Evolutionary conservation across 1,140 invertebrate species (phyloP), one percentile per base, ranked within the genome.

Genomic region (Papilio xuthus): DNA sequence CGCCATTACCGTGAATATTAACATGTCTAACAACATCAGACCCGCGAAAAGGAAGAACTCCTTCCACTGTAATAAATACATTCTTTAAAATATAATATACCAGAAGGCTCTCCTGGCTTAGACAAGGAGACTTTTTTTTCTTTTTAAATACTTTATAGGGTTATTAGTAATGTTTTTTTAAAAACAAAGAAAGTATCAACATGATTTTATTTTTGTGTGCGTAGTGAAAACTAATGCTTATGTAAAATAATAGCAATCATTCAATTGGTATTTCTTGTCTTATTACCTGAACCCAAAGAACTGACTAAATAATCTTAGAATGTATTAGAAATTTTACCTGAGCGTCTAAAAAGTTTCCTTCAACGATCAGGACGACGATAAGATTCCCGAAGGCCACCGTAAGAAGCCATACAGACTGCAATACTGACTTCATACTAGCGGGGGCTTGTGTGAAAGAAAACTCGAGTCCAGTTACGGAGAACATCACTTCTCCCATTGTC

Each of bases 391-490:
- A 95, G 0, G 98, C 97, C 1, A 97, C 97, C 0, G 98, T 99
- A 0, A 99, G 90, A 8, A 99, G 94, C 97, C 98, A 99, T 0
- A 96, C 95, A 3, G 98, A 98, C 91, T 98, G 97, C 1, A 99
- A 85, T 0, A 99, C 96, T 0, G 98, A 98, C 89, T 99, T 99
- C 98, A 99, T 99, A 79, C 96, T 96, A 3, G 93, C 87, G 0
- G 98, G 98, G 8, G 98, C 97, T 94, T 99, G 96, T 0, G 96
- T 96, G 90, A 98, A 99, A 0, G 98, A 97, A 94, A 99, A 99
- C 85, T 98, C 97, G 0, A 99, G 94, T 0, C 98, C 98, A 0
- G 98, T 99, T 6, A 99, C 96, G 0, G 98, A 98, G 90, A 99
- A 99, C 96, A 99, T 97, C 26, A 99, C 94, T 79, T 95, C 95